A percentile compares a stretch with the other conserved stretches of the same genome.
Evolutionary conservation across 2,113 vertebrate genomes (phyloP).

Genomic region (Gadus macrocephalus): DNA sequence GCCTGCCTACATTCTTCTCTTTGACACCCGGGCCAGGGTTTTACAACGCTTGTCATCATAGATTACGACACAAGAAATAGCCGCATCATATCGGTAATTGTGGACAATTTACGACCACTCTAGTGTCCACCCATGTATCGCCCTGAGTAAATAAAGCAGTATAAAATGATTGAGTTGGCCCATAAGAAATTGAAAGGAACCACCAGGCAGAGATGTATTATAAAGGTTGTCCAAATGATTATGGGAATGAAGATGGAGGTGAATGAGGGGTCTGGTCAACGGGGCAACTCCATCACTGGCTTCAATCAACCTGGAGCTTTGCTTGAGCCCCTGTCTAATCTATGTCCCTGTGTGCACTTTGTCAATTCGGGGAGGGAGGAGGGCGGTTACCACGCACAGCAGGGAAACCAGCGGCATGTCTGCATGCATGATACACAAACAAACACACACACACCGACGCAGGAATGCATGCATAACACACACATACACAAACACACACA

Average conservation of each 20-base stretch:
- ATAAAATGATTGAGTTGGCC: constrained; percentile 60
- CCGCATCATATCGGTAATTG: constrained; percentile 52
- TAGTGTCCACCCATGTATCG: constrained; percentile 56
- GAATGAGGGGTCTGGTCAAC: constrained; percentile 33
- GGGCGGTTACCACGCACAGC: too few relatives aligned
- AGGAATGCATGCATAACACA: too few relatives aligned
- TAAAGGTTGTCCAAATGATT: constrained; percentile 65
- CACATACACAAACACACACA: constrained; percentile 3
- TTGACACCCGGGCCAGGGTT: constrained; percentile 29
- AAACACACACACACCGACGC: constrained; percentile 22
- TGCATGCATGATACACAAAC: background rate
- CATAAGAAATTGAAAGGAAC: constrained; percentile 56
- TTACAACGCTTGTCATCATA: constrained; percentile 38
- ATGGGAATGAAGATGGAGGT: constrained; percentile 58
- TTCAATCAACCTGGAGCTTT: constrained; percentile 54
- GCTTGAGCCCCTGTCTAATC: constrained; percentile 53
- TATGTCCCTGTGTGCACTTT: constrained; percentile 55
- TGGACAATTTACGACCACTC: constrained; percentile 59
- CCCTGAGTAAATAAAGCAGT: constrained; percentile 67
- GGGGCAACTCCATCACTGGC: constrained; percentile 58
- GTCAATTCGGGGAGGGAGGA: constrained; percentile 60
- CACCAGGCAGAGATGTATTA: constrained; percentile 55
- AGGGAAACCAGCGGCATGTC: too few relatives aligned
- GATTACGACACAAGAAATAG: constrained; percentile 49
- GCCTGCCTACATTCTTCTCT: constrained; percentile 8